Evolutionary conservation across 2,113 vertebrate genomes (phyloP).

Genomic region (Setophaga kirtlandii): DNA sequence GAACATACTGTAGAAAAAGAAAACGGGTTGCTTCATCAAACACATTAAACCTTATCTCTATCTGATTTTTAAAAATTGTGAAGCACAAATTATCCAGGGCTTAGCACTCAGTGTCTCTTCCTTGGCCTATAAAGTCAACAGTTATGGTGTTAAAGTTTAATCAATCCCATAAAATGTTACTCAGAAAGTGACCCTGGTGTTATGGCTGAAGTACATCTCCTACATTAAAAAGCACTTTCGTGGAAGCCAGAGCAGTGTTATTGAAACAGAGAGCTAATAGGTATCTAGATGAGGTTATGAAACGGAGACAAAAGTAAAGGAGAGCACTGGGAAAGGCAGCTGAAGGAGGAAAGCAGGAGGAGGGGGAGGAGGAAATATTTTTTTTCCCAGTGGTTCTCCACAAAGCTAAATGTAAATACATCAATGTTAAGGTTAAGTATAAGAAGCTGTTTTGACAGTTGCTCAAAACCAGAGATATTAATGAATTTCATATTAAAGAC

Average conservation of each 20-base stretch:
- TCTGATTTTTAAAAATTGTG: conserved; percentile 63
- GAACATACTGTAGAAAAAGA: background rate
- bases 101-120: conserved; percentile 72
- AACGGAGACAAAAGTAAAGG: background rate
- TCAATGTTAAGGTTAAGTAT: conserved; percentile 19
- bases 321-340: background rate
- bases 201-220: conserved; percentile 76
- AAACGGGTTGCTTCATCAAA: conserved; percentile 43
- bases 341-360: background rate
- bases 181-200: conserved; percentile 77
- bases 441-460: conserved; percentile 33
- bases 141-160: conserved; percentile 82
- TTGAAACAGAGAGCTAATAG: conserved; percentile 71
- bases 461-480: background rate
- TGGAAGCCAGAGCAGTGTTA: conserved; percentile 63
- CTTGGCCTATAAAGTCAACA: conserved; percentile 78
- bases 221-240: conserved; percentile 81
- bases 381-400: conserved; percentile 28
- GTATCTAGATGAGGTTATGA: conserved; percentile 20
- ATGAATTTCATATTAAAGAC: conserved; percentile 30
- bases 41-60: conserved; percentile 49
- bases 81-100: conserved; percentile 65
- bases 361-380: background rate
- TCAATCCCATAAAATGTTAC: conserved; percentile 83
- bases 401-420: background rate